phyloP scores from a whole-genome alignment of 2,797 vertebrate genomes.

The Neosilurus mollespiculum region DNA sequence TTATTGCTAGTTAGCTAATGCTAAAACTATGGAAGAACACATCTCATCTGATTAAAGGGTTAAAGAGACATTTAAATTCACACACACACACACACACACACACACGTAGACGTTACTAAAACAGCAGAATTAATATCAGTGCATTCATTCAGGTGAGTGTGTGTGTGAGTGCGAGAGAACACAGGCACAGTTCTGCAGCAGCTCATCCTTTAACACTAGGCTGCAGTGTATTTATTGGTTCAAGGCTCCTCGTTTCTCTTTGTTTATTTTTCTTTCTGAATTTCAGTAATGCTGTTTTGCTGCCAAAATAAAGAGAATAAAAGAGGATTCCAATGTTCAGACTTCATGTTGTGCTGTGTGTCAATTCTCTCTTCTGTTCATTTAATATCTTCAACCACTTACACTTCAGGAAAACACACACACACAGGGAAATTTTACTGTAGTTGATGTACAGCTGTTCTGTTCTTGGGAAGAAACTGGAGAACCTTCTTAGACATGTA shows the following conservation, averaged over 20 bases:
- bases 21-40: neutral
- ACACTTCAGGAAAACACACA: neutral
- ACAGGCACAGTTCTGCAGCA: neutral
- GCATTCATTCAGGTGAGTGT: neutral
- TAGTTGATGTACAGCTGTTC: neutral
- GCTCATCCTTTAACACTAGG: slow-evolving; percentile 60
- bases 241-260: slow-evolving; percentile 24
- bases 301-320: slow-evolving; percentile 62
- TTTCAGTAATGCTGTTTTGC: slow-evolving; percentile 57
- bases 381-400: neutral
- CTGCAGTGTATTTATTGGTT: slow-evolving; percentile 58
- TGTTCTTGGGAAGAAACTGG: neutral
- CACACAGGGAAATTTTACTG: no score
- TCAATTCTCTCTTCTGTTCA: slow-evolving; percentile 38
- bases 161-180: neutral
- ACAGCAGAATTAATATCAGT: neutral
- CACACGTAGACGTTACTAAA: neutral
- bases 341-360: neutral
- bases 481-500: neutral
- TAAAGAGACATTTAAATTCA: neutral
- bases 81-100: neutral
- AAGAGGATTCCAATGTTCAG: slow-evolving; percentile 46
- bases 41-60: neutral
- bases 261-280: slow-evolving; percentile 49
- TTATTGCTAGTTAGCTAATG: neutral